Evolutionary conservation across 2,888 invertebrate species (phyloP), one percentile per base, ranked within the genome.

Genomic region (Sesamia inferens): DNA sequence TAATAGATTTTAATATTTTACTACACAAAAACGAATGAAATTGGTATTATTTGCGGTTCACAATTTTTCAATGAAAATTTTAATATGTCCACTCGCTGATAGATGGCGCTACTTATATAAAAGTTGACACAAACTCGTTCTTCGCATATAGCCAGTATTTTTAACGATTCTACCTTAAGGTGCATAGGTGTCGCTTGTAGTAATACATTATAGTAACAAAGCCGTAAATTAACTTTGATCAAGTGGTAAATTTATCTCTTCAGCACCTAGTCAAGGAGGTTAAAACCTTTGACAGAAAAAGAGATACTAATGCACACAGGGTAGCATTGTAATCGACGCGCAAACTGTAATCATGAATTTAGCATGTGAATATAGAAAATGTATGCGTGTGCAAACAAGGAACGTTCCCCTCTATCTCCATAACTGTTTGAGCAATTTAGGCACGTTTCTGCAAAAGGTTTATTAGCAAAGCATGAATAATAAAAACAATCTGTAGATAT

Each of bases 71-170:
- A 22, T 55, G 19, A 58, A 10, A 42, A 22, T 48, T 6, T 67
- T 64, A 65, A 31, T 65, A 13, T 24, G 7, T 71, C 66, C 82
- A 88, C 44, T 81, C 5, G 31, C 24, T 74, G 61, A 72, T 83
- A 92, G 93, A 91, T 91, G 90, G 88, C 90, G 90, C 68, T 84
- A 82, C 67, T 48, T 68, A 58, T 59, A 31, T 39, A 8, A 19
- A 13, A 39, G 14, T 14, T 22, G 8, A 24, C 22, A 24, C 7
- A 0, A n/a, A 31, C 31, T 44, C 16, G 19, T 31, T 31, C 1
- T 31, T 47, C 13, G 7, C 2, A 31, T 11, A 61, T 14, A 47
- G 61, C 22, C 14, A 51, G 22, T 39, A 39, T 63, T 22, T 24
- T 7, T 16, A 22, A 31, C 13, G 57, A n/a, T 64, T 24, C 10